These are phyloP conservation scores for Neomonachus schauinslandi DNA, from an alignment of 2,113 vertebrate genomes.

Conservation along the genomic window DNA sequence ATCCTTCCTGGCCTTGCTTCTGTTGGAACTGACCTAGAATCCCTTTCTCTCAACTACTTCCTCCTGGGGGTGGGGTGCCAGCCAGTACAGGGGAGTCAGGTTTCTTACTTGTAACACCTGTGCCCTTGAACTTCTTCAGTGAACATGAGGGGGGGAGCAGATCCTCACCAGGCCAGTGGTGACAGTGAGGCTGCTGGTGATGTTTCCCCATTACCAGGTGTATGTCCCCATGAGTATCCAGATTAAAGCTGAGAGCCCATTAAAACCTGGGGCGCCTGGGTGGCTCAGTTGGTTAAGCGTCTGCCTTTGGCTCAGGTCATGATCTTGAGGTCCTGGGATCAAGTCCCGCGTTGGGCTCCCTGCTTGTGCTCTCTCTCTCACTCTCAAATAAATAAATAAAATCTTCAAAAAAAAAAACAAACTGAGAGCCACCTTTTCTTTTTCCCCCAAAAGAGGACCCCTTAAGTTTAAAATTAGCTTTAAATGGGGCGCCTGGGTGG, in stretches of 20 bases:
- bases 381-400: not conserved
- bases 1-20: not conserved
- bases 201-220: not conserved
- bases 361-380: not conserved
- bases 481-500: not conserved
- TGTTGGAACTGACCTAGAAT: not conserved
- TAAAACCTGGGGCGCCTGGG: not conserved
- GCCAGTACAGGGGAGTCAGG: not conserved
- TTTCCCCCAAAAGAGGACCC: not conserved
- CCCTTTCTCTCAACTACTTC: not conserved
- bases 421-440: not conserved
- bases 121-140: not conserved
- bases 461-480: not conserved
- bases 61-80: not conserved
- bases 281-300: not conserved
- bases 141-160: not conserved
- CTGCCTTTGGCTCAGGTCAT: not conserved
- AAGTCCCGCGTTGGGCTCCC: not conserved
- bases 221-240: not conserved
- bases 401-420: not conserved
- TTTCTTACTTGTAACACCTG: not conserved
- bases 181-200: not conserved
- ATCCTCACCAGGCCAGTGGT: not conserved
- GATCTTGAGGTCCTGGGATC: not conserved
- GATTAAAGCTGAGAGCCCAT: not conserved